Evolutionary conservation across 2,888 invertebrate genomes (phyloP), one percentile per base, ranked within the genome.

Genomic region (Zygogramma bicolorata): DNA sequence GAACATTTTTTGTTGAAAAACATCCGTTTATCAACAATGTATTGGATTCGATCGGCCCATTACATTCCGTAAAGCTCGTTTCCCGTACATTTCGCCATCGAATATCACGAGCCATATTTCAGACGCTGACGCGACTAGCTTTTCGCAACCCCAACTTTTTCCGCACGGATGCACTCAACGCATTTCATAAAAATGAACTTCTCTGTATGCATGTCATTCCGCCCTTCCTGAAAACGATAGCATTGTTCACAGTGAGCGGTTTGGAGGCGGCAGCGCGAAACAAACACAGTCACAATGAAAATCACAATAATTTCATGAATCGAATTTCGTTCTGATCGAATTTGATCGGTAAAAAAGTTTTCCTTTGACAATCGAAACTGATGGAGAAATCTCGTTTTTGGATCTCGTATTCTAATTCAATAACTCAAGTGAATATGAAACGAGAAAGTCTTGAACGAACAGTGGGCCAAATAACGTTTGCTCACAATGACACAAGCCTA

Each of bases 131-230:
- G 20, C 61, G 68, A 49, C 61, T 60, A 49, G 29, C 53, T 53
- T 53, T 25, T 15, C 53, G 25, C 75, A 74, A 77, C 78, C 81
- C 78, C 70, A 69, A 73, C 73, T 80, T 83, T 83, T 83, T 80
- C 77, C 82, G 78, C 83, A 82, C 80, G 81, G 77, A 75, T 81
- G 82, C 71, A 65, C 81, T 72, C 78, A 77, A 79, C 81, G 80
- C 81, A 27, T 80, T 81, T 79, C 81, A 81, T 81, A 76, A 79
- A 83, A 84, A 84, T 82, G 84, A 83, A 81, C 84, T 79, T 0
- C 80, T 82, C 83, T 81, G 81, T 82, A 82, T 83, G 82, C 82
- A 83, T 79, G 82, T 84, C 83, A 83, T 83, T 83, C 82, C 73
- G 75, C 82, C 80, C 81, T 78, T 78, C 78, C 68, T 78, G 79